Percentiles rank a stretch among this genome's conserved stretches.
Conservation (phyloP, 1,140 invertebrate genomes). For the Phortica variegata region DNA sequence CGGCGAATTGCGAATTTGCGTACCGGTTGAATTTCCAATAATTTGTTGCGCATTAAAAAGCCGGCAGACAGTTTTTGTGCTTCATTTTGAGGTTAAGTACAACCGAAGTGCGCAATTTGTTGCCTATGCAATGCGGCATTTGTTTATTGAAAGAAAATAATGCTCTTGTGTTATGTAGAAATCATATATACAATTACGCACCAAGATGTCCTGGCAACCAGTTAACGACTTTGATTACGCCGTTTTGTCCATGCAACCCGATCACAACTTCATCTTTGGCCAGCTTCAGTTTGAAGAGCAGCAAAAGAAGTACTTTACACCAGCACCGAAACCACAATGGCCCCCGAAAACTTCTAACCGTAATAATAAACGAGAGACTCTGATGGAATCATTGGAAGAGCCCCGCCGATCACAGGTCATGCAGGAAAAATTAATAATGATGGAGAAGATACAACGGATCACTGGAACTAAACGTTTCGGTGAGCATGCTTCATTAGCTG, state of each 20-base stretch:
- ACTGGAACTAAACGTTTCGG: slow-evolving; percentile 37
- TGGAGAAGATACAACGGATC: slow-evolving; percentile 38
- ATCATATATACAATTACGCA: too few species aligned
- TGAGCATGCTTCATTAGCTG: slow-evolving; percentile 34
- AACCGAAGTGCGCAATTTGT: too few species aligned
- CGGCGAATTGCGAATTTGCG: too few species aligned
- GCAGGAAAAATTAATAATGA: slow-evolving; percentile 23
- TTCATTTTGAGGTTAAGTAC: too few species aligned
- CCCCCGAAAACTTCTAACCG: slow-evolving; percentile 5
- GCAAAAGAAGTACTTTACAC: slow-evolving; percentile 7
- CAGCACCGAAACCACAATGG: slow-evolving; percentile 22
- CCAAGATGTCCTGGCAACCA: slow-evolving; percentile 31
- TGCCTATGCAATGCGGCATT: too few species aligned
- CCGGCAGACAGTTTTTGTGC: too few species aligned
- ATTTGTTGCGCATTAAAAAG: too few species aligned
- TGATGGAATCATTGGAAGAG: not conserved
- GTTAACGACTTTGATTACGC: slow-evolving; percentile 41
- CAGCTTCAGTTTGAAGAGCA: slow-evolving; percentile 23
- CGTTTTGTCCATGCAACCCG: slow-evolving; percentile 30
- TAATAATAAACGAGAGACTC: slow-evolving; percentile 15
- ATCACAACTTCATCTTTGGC: slow-evolving; percentile 29
- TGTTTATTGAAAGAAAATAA: too few species aligned
- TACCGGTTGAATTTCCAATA: too few species aligned
- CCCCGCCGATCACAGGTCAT: slow-evolving; percentile 13
- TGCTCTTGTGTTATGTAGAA: too few species aligned